Conservation (phyloP, 2,888 invertebrate species). For the Athalia cordata region DNA sequence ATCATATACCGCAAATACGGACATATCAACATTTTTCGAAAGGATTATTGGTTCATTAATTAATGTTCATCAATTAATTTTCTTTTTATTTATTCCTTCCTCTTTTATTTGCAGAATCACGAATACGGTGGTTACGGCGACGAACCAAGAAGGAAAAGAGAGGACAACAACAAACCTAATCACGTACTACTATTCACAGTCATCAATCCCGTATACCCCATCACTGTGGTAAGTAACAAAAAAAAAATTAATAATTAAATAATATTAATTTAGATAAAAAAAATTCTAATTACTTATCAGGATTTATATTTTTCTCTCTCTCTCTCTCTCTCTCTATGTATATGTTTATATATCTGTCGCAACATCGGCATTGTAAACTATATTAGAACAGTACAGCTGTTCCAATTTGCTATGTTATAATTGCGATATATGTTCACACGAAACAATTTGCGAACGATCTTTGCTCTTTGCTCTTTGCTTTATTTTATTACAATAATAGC, state of each 20-base stretch:
- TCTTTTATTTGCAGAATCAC: constrained; percentile 67
- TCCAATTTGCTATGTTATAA: no score
- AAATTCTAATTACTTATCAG: neutral
- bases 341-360: constrained; percentile 45
- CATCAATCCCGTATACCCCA: constrained; percentile 98
- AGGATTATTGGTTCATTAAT: neutral
- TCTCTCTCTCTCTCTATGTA: constrained; percentile 34
- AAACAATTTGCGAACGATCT: no score
- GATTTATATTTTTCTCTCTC: constrained; percentile 29
- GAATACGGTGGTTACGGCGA: constrained; percentile 72
- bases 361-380: constrained; percentile 47
- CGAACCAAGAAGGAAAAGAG: constrained; percentile 75
- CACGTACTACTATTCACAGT: constrained; percentile 98
- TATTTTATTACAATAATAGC: no score
- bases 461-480: no score
- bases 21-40: neutral
- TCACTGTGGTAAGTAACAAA: constrained; percentile 93
- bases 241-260: no score
- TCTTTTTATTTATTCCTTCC: neutral
- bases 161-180: constrained; percentile 92
- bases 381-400: no score
- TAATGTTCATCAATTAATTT: neutral
- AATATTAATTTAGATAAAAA: no score
- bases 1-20: no score
- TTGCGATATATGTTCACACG: no score